Percentiles rank a stretch among this genome's conserved stretches.
Conservation (phyloP, 2,113 vertebrate species). For the Clarias macrocephalus region DNA sequence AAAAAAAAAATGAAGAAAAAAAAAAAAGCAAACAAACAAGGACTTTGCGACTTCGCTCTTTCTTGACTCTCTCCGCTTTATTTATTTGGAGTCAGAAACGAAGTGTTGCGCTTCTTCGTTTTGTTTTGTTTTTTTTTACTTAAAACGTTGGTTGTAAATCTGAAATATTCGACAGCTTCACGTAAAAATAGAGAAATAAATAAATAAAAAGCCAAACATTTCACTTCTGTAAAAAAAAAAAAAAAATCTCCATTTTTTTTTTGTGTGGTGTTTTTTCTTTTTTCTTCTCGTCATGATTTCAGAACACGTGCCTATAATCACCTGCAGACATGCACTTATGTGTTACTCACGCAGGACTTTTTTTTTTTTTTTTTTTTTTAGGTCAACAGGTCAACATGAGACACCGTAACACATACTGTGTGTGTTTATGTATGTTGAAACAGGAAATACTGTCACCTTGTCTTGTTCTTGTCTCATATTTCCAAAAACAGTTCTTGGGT, state of each 20-base stretch:
- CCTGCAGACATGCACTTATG: background rate
- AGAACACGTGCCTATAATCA: constrained; percentile 21
- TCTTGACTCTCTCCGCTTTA: constrained; percentile 51
- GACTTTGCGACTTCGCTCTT: background rate
- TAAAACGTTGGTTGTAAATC: background rate
- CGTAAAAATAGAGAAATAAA: background rate
- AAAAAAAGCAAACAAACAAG: background rate
- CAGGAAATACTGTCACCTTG: constrained; percentile 51
- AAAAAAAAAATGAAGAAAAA: background rate
- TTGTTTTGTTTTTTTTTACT: background rate
- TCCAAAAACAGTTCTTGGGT: background rate
- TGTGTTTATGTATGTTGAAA: constrained; percentile 42
- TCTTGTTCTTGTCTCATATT: constrained; percentile 40
- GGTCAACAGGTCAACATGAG: background rate
- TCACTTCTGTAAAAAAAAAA: background rate
- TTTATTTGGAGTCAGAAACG: constrained; percentile 58
- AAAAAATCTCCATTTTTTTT: background rate
- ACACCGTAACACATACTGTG: constrained; percentile 6
- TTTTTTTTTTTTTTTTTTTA: background rate
- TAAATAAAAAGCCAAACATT: background rate
- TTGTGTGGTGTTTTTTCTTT: background rate
- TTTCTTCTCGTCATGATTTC: background rate
- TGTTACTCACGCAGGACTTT: background rate
- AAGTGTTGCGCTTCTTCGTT: background rate
- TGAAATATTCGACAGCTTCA: background rate